Percentiles rank a stretch among this genome's conserved stretches.
Conservation (phyloP, 2,888 invertebrate genomes). For the Drosophila glabriapex region DNA sequence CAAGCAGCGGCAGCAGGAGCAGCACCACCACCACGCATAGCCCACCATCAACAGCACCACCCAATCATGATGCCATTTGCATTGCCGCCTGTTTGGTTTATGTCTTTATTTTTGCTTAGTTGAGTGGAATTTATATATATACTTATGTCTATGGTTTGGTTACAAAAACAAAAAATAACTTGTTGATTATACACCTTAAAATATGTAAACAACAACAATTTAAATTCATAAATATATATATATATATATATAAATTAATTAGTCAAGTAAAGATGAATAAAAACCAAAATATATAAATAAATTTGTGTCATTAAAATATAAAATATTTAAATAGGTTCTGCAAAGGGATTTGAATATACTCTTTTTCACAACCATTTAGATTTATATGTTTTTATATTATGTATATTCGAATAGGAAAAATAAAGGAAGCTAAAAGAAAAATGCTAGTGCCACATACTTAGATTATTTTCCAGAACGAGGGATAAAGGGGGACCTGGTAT, state of each 20-base stretch:
- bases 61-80: slow-evolving; percentile 45
- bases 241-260: background rate
- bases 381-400: background rate
- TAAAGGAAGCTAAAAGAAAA: background rate
- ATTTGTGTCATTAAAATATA: background rate
- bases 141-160: background rate
- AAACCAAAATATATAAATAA: background rate
- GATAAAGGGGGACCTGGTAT: background rate
- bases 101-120: slow-evolving; percentile 67
- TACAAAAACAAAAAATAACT: slow-evolving; percentile 25
- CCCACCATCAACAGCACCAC: background rate
- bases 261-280: background rate
- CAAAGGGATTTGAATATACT: background rate
- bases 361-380: background rate
- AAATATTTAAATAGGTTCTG: accelerated
- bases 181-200: slow-evolving; percentile 48
- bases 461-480: background rate
- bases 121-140: slow-evolving; percentile 52
- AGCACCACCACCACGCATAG: slow-evolving; percentile 3
- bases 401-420: background rate
- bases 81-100: slow-evolving; percentile 67
- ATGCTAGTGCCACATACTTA: background rate
- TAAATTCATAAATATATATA: background rate
- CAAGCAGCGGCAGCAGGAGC: slow-evolving; percentile 39
- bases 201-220: slow-evolving; percentile 39